Percentiles rank a stretch among this genome's conserved stretches.
Conservation (phyloP, 2,888 invertebrate species). For the Lasioglossum marginatum region DNA sequence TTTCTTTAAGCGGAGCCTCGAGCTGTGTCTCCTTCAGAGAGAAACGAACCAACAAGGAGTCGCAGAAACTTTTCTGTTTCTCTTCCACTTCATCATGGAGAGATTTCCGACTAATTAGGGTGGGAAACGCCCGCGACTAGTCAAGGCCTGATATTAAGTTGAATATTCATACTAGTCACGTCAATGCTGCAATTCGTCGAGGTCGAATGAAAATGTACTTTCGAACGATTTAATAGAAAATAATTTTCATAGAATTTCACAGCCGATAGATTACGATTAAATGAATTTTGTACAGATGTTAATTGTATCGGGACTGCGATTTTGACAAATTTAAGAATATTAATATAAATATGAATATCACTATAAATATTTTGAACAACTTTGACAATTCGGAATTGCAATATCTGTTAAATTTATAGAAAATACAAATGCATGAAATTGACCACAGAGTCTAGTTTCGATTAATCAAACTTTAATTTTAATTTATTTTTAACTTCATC, state of each 20-base stretch:
- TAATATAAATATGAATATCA: no score
- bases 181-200: neutral
- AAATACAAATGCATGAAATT: neutral
- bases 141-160: neutral
- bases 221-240: neutral
- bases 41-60: constrained; percentile 33
- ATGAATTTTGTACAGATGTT: neutral
- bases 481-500: neutral
- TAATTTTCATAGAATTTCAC: neutral
- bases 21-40: constrained; percentile 16
- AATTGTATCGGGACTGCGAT: neutral
- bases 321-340: neutral
- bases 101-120: neutral
- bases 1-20: constrained; percentile 38
- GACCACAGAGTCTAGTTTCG: neutral
- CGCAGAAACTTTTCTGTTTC: constrained; percentile 18
- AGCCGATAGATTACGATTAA: neutral
- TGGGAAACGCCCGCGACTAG: neutral
- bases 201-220: neutral
- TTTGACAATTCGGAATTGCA: neutral
- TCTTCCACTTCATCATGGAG: constrained; percentile 8
- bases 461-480: neutral
- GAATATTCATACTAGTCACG: neutral
- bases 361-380: neutral
- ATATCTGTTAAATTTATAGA: neutral